phyloP scores from a whole-genome alignment of 2,113 vertebrate genomes.

The Fukomys damarensis region DNA sequence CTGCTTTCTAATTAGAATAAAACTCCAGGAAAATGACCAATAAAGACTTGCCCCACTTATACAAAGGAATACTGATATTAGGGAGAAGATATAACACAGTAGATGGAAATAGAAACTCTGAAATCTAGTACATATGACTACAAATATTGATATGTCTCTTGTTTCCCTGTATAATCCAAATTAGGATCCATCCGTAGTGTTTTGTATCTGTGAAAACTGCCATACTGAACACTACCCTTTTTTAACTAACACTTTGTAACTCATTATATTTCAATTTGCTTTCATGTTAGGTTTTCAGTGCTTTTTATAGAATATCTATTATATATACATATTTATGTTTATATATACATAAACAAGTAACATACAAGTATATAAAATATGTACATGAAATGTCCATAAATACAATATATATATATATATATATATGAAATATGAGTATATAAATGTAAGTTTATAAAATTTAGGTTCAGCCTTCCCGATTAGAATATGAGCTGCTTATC shows the following conservation, averaged over 20 bases:
- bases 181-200: neutral
- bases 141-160: neutral
- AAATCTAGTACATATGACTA: neutral
- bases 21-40: neutral
- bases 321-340: neutral
- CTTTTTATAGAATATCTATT: neutral
- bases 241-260: neutral
- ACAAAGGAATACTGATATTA: neutral
- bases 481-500: neutral
- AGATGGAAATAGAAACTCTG: neutral
- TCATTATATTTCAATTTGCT: neutral
- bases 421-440: neutral
- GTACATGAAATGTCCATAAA: neutral
- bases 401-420: too few species aligned
- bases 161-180: neutral
- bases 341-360: neutral
- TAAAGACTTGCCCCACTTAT: neutral
- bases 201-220: neutral
- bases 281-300: neutral
- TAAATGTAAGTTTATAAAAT: neutral
- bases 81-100: neutral
- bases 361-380: neutral
- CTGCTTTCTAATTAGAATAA: neutral
- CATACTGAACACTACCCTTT: neutral
- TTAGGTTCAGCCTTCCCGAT: neutral